phyloP scores from a whole-genome alignment of 1,140 invertebrate genomes.

The Drosophila bocki region DNA sequence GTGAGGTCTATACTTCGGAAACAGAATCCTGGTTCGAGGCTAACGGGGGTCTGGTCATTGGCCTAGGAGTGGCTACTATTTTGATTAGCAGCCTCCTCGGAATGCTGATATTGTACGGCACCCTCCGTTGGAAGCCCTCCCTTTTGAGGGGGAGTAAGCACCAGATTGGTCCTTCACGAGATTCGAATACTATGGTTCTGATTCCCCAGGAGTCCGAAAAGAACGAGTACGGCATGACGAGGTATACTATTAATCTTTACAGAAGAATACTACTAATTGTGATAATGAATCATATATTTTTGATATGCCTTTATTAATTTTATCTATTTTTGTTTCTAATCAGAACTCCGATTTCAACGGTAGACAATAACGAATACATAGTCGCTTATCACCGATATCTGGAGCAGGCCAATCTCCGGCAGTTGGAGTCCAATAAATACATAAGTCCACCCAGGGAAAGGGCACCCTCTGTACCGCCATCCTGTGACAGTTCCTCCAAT shows the following conservation, averaged over 20 bases:
- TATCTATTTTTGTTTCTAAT: neutral
- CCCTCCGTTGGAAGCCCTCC: slow-evolving; percentile 48
- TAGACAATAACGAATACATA: slow-evolving; percentile 47
- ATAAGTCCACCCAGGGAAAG: slow-evolving; percentile 57
- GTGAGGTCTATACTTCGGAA: neutral
- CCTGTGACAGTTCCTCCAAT: neutral
- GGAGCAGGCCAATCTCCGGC: slow-evolving; percentile 33
- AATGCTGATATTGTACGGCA: slow-evolving; percentile 33
- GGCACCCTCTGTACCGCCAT: slow-evolving; percentile 55
- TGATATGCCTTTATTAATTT: neutral
- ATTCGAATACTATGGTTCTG: slow-evolving; percentile 45
- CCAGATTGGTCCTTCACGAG: neutral
- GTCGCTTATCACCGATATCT: slow-evolving; percentile 57
- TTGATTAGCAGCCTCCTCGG: slow-evolving; percentile 45
- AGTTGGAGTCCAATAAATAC: slow-evolving; percentile 56
- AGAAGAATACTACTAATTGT: too few species aligned
- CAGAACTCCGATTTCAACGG: slow-evolving; percentile 6
- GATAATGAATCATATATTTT: neutral
- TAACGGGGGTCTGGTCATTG: slow-evolving; percentile 32
- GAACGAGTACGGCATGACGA: slow-evolving; percentile 10
- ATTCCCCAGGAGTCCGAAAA: slow-evolving; percentile 22
- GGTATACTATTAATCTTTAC: slow-evolving; percentile 7
- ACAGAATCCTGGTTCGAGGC: slow-evolving; percentile 40
- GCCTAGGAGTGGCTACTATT: slow-evolving; percentile 30
- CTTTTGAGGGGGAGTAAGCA: slow-evolving; percentile 42